phyloP scores from a whole-genome alignment of 2,797 vertebrate species.

The Notolepis coatsorum region DNA sequence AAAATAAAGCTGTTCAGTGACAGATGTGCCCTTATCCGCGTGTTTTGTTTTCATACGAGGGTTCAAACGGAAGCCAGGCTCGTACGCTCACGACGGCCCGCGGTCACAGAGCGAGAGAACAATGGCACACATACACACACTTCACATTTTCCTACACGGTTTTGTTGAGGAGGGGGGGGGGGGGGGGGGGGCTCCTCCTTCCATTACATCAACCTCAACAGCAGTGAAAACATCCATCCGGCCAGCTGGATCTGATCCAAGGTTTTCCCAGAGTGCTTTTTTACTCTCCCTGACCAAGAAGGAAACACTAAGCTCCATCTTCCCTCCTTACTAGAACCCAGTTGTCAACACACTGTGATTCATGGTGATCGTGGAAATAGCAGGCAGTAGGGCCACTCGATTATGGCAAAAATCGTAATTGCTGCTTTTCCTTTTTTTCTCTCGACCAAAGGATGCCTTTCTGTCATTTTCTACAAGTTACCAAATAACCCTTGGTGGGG shows the following conservation, averaged over 20 bases:
- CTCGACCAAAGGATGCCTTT: no score
- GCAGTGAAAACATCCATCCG: slow-evolving; percentile 71
- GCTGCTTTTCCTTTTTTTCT: no score
- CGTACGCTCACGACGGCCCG: background rate
- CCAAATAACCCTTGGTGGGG: no score
- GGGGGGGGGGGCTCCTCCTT: no score
- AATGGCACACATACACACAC: slow-evolving; percentile 46
- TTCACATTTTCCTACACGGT: slow-evolving; percentile 50
- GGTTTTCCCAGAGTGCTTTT: slow-evolving; percentile 50
- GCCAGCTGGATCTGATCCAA: slow-evolving; percentile 67
- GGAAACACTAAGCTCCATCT: slow-evolving; percentile 51
- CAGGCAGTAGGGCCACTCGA: no score
- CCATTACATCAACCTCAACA: slow-evolving; percentile 84
- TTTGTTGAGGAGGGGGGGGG: no score
- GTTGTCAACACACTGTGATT: slow-evolving; percentile 42
- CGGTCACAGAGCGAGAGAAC: slow-evolving; percentile 49
- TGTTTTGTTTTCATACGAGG: slow-evolving; percentile 36
- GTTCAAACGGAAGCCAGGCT: slow-evolving; percentile 37
- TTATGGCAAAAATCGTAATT: no score
- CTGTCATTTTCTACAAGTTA: no score
- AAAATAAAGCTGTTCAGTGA: background rate
- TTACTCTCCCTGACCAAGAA: slow-evolving; percentile 48
- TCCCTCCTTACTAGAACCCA: slow-evolving; percentile 34
- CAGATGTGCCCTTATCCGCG: slow-evolving; percentile 2
- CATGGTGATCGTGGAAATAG: slow-evolving; percentile 29